A percentile compares a stretch with the other conserved stretches of the same genome.
phyloP scores from a whole-genome alignment of 2,888 invertebrate species.

The Lasioglossum marginatum region DNA sequence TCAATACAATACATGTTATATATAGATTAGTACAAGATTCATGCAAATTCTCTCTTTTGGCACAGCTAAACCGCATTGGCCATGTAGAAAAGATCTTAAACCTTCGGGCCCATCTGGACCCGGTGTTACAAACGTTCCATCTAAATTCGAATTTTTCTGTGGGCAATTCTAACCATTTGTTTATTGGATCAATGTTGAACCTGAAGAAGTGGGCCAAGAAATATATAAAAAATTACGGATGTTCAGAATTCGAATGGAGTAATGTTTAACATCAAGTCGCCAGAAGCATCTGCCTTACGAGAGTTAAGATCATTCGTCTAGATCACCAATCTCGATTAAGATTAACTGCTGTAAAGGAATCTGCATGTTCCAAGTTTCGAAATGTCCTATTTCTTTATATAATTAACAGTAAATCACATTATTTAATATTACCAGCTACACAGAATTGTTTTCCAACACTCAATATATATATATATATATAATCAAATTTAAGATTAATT shows the following conservation, averaged over 20 bases:
- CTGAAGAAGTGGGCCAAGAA: too few species aligned
- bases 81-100: neutral
- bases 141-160: neutral
- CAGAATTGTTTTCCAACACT: too few species aligned
- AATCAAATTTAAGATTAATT: too few species aligned
- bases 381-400: neutral
- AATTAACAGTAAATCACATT: neutral
- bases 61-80: neutral
- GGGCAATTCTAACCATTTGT: neutral
- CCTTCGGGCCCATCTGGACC: neutral
- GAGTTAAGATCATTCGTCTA: neutral
- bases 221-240: too few species aligned
- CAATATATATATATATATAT: too few species aligned
- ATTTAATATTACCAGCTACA: neutral
- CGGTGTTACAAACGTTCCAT: neutral
- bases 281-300: neutral
- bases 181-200: neutral
- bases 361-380: neutral
- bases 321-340: too few species aligned
- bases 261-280: too few species aligned
- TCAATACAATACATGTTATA: conserved; percentile 17
- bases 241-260: too few species aligned
- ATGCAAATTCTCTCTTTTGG: conserved; percentile 26
- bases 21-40: conserved; percentile 19
- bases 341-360: neutral